phyloP scores from a whole-genome alignment of 2,113 vertebrate species.

The Tangachromis dhanisi region DNA sequence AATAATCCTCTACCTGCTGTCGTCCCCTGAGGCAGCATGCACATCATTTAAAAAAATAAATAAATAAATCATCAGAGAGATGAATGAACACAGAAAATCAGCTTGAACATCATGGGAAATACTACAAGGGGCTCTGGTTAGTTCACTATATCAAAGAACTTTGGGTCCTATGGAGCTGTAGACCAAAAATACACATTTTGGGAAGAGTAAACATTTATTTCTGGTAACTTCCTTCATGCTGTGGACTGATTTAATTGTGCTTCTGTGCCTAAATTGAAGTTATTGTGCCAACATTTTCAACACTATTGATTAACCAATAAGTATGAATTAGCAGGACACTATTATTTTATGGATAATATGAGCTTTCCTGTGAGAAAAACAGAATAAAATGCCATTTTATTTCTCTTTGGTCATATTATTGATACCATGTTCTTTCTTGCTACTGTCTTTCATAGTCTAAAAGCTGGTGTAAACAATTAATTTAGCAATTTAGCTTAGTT shows the following conservation, averaged over 20 bases:
- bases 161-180: not conserved
- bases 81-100: not conserved
- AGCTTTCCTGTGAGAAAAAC: not conserved
- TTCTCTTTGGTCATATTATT: not conserved
- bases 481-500: not conserved
- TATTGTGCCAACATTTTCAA: not conserved
- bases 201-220: not conserved
- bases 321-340: not conserved
- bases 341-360: not conserved
- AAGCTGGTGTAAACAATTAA: not conserved
- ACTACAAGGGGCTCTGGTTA: not conserved
- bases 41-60: not conserved
- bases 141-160: not conserved
- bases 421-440: not conserved
- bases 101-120: not conserved
- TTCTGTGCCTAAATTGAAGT: fast-evolving
- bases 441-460: not conserved
- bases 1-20: not conserved
- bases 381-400: not conserved
- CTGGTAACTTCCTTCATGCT: not conserved
- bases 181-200: not conserved
- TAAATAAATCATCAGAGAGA: not conserved
- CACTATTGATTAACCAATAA: not conserved
- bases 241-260: not conserved
- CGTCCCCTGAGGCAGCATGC: not conserved